Conservation (phyloP, 2,797 vertebrate genomes). For the Rhinatrema bivittatum region DNA sequence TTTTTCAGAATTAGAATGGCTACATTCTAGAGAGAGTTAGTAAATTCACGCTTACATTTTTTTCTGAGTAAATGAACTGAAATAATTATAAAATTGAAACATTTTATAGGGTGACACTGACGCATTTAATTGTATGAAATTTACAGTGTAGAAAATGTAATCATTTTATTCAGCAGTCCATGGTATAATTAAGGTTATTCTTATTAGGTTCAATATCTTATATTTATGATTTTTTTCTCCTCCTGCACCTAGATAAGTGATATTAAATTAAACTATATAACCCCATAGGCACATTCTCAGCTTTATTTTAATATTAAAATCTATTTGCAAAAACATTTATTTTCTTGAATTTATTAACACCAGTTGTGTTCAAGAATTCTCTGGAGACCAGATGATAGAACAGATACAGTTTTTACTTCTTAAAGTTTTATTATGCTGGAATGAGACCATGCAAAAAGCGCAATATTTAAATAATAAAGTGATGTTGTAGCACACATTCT, state of each 20-base stretch:
- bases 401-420: slow-evolving; percentile 2
- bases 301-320: slow-evolving; percentile 20
- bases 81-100: slow-evolving; percentile 70
- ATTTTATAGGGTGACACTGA: slow-evolving; percentile 57
- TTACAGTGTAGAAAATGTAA: slow-evolving; percentile 59
- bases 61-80: slow-evolving; percentile 64
- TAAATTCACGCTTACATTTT: slow-evolving; percentile 58
- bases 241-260: slow-evolving; percentile 33
- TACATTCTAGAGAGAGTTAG: slow-evolving; percentile 51
- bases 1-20: slow-evolving; percentile 43
- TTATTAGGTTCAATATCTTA: slow-evolving; percentile 31
- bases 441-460: slow-evolving; percentile 34
- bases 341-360: slow-evolving; percentile 22
- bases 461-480: slow-evolving; percentile 50
- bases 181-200: slow-evolving; percentile 59
- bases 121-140: slow-evolving; percentile 64
- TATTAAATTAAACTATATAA: slow-evolving; percentile 43
- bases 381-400: slow-evolving; percentile 14
- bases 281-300: slow-evolving; percentile 33
- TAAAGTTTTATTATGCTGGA: slow-evolving; percentile 26
- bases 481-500: slow-evolving; percentile 38
- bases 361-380: slow-evolving; percentile 29
- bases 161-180: slow-evolving; percentile 55
- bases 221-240: slow-evolving; percentile 48
- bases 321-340: slow-evolving; percentile 31